Evolutionary conservation across 1,140 invertebrate genomes (phyloP).

Genomic region (Procambarus virginalis): DNA sequence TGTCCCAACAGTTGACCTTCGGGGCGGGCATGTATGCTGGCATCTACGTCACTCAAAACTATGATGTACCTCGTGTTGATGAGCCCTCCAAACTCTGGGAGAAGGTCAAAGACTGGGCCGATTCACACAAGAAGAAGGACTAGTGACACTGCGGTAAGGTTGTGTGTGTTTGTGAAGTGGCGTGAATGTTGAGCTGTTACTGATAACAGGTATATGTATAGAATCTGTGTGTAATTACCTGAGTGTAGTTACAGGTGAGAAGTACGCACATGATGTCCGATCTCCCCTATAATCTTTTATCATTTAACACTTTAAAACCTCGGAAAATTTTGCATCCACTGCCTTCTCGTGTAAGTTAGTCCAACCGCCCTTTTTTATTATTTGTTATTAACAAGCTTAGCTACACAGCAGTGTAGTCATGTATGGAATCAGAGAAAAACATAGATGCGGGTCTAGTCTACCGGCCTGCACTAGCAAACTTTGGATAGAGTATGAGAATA

Average conservation of each 20-base stretch:
- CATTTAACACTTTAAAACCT: background rate
- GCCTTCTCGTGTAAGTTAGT: too few species aligned
- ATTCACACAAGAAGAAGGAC: constrained; percentile 79
- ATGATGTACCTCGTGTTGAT: constrained; percentile 87
- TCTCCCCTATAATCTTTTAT: background rate
- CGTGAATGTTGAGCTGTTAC: background rate
- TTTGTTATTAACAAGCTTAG: too few species aligned
- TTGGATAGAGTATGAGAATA: too few species aligned
- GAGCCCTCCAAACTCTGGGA: constrained; percentile 83
- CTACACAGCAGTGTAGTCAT: too few species aligned
- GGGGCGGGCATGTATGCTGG: constrained; percentile 85
- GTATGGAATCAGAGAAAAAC: too few species aligned
- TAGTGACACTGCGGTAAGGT: background rate
- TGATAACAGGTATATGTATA: background rate
- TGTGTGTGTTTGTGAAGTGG: background rate
- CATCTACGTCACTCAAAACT: constrained; percentile 87
- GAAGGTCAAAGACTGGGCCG: constrained; percentile 81
- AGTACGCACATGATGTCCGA: too few species aligned
- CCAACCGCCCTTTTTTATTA: too few species aligned
- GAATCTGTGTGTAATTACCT: background rate
- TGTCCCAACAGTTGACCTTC: constrained; percentile 82
- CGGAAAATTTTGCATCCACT: too few species aligned
- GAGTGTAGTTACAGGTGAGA: background rate
- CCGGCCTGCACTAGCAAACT: too few species aligned
- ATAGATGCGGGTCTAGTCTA: too few species aligned